These are phyloP conservation scores for Prosapia bicincta DNA, from an alignment of 2,888 invertebrate species.

Conservation along the genomic window DNA sequence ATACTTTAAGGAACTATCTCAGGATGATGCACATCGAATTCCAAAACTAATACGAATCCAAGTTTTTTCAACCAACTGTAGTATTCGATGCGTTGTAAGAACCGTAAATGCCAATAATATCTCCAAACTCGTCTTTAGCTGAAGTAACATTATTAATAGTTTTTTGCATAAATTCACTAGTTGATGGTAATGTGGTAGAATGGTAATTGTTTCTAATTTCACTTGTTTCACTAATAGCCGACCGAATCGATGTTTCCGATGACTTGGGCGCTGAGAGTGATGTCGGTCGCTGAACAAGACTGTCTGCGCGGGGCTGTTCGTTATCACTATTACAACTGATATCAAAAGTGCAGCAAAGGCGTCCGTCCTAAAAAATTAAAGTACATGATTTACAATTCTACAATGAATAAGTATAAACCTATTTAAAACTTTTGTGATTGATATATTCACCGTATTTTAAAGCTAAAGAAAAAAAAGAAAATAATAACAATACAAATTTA, in stretches of 20 bases:
- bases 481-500: no score
- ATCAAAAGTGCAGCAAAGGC: constrained; percentile 53
- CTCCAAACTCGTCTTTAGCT: neutral
- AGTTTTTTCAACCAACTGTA: neutral
- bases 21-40: neutral
- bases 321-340: constrained; percentile 47
- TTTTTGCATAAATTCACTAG: neutral
- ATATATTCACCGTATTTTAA: no score
- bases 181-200: neutral
- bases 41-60: neutral
- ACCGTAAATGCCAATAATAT: neutral
- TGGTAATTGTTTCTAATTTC: neutral
- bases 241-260: constrained; percentile 28
- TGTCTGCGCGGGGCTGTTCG: constrained; percentile 37
- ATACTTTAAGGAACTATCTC: neutral
- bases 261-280: constrained; percentile 13
- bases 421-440: no score
- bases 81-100: neutral
- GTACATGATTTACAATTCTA: neutral
- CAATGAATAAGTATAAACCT: no score
- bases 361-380: constrained; percentile 47
- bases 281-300: constrained; percentile 3
- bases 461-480: no score
- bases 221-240: constrained; percentile 17
- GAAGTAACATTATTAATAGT: neutral